A percentile compares a stretch with the other conserved stretches of the same genome.
Conservation (phyloP, 2,113 vertebrate genomes). For the Smithornis capensis region DNA sequence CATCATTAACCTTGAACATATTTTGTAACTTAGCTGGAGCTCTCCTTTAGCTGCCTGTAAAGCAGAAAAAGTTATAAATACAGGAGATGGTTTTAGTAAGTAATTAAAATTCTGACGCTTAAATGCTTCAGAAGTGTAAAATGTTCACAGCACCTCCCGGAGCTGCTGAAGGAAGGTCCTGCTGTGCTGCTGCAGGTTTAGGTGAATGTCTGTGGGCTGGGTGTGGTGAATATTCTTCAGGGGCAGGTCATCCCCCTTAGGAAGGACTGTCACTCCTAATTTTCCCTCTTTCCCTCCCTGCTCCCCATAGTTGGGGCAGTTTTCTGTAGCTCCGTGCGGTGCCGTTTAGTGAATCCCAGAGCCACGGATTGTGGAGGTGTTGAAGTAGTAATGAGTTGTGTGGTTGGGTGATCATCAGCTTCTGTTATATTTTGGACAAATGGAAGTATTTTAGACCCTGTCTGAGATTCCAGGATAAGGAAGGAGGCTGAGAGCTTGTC, state of each 20-base stretch:
- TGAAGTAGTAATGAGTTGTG: fast-evolving
- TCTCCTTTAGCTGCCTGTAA: neutral
- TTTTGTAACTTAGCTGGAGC: neutral
- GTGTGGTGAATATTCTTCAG: fast-evolving
- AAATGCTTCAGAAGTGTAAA: neutral
- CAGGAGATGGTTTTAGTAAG: slow-evolving; percentile 7
- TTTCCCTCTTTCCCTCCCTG: neutral
- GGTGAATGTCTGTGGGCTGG: neutral
- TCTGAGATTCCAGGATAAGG: neutral
- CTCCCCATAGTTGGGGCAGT: fast-evolving
- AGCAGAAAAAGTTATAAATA: slow-evolving; percentile 25
- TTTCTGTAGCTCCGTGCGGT: fast-evolving
- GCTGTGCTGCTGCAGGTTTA: neutral
- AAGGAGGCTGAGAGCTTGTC: neutral
- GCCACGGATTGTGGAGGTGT: fast-evolving
- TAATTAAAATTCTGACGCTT: slow-evolving; percentile 6
- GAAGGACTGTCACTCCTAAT: neutral
- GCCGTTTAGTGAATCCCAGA: fast-evolving
- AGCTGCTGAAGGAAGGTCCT: neutral
- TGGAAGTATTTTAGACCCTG: neutral
- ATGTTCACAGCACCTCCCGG: neutral
- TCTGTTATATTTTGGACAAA: neutral
- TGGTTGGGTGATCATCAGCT: neutral
- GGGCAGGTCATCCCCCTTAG: neutral
- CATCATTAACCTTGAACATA: slow-evolving; percentile 45